Evolutionary conservation across 2,888 invertebrate species (phyloP), one percentile per base, ranked within the genome.

Genomic region (Hyposoter dolosus): DNA sequence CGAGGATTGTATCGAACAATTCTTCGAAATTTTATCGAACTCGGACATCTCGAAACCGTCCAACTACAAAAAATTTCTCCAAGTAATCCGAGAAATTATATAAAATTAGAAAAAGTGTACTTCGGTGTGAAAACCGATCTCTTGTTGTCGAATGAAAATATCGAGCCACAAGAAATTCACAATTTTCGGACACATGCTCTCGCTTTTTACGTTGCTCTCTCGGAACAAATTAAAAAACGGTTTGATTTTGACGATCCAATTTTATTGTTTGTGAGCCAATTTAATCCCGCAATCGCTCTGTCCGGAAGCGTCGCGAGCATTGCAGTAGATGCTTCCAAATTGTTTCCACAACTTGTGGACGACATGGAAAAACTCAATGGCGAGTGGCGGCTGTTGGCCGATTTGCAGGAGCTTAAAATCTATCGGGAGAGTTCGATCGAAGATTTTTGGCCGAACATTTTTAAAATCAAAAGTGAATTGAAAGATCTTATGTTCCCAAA

Each of bases 141-240:
- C 28, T 47, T 83, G 1, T 15, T 83, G 0, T 23, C 60, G 1
- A 78, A 78, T 47, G 72, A 65, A 65, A 83, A 72, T n/a, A 78
- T 83, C 23, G 65, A 83, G 53, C 65, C 83, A 23, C 71, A 53
- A 19, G 78, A 83, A 78, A 19, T 83, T 12, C 63, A 65, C 47
- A 65, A 83, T 78, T 83, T 78, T 56, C 43, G 83, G 15, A 83
- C 43, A 10, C 60, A 77, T 53, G 77, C 72, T 50, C 72, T 78
- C 40, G 19, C 19, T 66, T 83, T 83, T 72, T 83, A 83, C 72
- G 40, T 78, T 45, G 28, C 28, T 0, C 78, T 83, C 17, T 65
- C 83, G 32, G 78, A 83, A 15, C 78, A 83, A 83, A 83, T 83
- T 3, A 78, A 40, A n/a, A 78, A 83, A 19, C 65, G 72, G 9